phyloP scores from a whole-genome alignment of 1,140 invertebrate genomes.

The Orchestia grillus region DNA sequence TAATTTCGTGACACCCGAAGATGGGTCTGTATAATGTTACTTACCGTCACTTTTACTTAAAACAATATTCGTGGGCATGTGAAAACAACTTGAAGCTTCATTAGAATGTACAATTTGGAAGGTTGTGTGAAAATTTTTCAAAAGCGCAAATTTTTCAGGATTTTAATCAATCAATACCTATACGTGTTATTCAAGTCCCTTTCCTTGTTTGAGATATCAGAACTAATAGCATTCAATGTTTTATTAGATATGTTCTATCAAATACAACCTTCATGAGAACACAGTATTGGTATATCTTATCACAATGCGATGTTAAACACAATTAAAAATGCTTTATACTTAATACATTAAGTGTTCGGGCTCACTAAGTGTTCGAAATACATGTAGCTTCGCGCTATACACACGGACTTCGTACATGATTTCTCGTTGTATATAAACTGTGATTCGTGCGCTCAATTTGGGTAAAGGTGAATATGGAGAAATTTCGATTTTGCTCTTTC shows the following conservation, averaged over 20 bases:
- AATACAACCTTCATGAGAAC: background rate
- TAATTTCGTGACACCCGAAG: background rate
- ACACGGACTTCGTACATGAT: background rate
- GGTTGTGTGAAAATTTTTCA: background rate
- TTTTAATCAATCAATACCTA: background rate
- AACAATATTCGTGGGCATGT: too few relatives aligned
- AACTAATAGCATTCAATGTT: background rate
- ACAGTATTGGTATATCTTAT: background rate
- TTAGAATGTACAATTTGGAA: background rate
- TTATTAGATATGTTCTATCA: background rate
- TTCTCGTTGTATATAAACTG: background rate
- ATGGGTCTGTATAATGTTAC: background rate
- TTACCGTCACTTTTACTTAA: background rate
- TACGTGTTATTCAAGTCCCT: background rate
- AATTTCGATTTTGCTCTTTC: background rate
- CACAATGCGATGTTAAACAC: background rate
- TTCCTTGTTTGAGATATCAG: background rate
- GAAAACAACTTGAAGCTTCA: too few relatives aligned
- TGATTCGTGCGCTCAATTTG: background rate
- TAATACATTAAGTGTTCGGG: background rate
- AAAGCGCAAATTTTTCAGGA: background rate
- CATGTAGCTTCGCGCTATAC: background rate
- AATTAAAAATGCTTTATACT: background rate
- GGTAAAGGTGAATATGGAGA: background rate
- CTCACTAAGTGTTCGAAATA: background rate